phyloP scores from a whole-genome alignment of 2,888 invertebrate genomes.

The Cepaea hortensis region DNA sequence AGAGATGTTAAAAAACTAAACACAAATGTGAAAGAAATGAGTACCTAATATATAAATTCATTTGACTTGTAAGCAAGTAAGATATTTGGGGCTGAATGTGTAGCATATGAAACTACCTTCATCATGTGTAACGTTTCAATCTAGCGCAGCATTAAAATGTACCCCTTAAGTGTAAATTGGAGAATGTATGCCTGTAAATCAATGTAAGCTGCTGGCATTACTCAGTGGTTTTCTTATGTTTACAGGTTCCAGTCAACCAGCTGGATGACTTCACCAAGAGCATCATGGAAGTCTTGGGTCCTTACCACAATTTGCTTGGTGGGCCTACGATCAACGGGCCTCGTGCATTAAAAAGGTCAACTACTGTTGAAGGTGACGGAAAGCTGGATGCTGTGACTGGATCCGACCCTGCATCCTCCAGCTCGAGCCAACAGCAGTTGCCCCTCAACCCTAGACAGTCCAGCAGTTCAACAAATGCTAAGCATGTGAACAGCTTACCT shows the following conservation, averaged over 20 bases:
- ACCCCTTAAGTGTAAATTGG: too few species aligned
- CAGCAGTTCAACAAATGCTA: conserved; percentile 5
- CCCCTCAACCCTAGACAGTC: background rate
- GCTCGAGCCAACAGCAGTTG: background rate
- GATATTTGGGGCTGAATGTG: too few species aligned
- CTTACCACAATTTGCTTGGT: conserved; percentile 11
- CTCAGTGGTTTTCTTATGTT: background rate
- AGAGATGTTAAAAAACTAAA: too few species aligned
- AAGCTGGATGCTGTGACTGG: background rate
- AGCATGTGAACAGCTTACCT: background rate
- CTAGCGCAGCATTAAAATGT: too few species aligned
- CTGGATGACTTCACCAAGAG: conserved; percentile 25
- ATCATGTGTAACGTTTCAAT: too few species aligned
- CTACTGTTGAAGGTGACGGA: background rate
- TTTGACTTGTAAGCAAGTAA: too few species aligned
- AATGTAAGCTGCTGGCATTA: background rate
- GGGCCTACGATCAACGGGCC: background rate
- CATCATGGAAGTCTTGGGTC: conserved; percentile 18
- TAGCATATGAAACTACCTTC: too few species aligned
- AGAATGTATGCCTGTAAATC: background rate
- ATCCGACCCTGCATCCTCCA: background rate
- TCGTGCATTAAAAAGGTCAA: background rate
- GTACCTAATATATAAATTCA: too few species aligned
- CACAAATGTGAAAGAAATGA: too few species aligned
- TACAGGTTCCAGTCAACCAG: conserved; percentile 27